Percentiles rank a stretch among this genome's conserved stretches.
phyloP scores from a whole-genome alignment of 2,797 vertebrate genomes.

The Pogoniulus pusillus region DNA sequence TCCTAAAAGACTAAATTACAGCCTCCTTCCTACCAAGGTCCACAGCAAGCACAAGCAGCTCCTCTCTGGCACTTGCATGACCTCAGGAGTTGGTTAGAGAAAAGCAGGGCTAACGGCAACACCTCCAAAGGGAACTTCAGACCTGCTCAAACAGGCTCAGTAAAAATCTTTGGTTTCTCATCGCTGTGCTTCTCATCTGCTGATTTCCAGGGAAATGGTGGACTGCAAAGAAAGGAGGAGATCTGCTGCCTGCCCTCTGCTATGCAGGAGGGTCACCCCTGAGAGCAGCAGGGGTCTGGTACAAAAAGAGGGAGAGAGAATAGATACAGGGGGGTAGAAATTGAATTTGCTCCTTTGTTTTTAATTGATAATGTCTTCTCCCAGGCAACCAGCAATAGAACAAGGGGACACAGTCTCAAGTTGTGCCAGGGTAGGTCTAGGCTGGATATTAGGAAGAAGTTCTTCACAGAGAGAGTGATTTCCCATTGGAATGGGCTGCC shows the following conservation, averaged over 20 bases:
- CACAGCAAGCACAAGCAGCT: constrained; percentile 39
- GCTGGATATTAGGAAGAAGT: too few species aligned
- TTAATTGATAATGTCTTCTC: neutral
- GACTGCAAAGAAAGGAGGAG: neutral
- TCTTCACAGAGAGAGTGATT: too few species aligned
- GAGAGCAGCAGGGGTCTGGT: neutral
- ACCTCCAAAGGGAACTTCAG: constrained; percentile 19
- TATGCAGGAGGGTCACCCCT: neutral
- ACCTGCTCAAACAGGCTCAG: neutral
- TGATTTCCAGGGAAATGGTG: neutral
- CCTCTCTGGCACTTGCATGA: constrained; percentile 73
- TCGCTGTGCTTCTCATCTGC: neutral
- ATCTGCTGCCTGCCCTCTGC: neutral
- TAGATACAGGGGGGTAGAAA: neutral
- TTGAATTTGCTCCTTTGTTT: too few species aligned
- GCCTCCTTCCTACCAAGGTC: constrained; percentile 42
- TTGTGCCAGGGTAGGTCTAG: too few species aligned
- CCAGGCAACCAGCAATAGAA: too few species aligned
- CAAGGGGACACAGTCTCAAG: too few species aligned
- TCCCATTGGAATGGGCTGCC: too few species aligned
- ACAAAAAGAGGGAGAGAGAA: neutral
- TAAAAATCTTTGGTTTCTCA: neutral
- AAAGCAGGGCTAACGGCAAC: constrained; percentile 80
- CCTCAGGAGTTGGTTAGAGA: constrained; percentile 77
- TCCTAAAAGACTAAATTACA: constrained; percentile 72